phyloP scores from a whole-genome alignment of 2,888 invertebrate genomes.

The Halictus ligatus region DNA sequence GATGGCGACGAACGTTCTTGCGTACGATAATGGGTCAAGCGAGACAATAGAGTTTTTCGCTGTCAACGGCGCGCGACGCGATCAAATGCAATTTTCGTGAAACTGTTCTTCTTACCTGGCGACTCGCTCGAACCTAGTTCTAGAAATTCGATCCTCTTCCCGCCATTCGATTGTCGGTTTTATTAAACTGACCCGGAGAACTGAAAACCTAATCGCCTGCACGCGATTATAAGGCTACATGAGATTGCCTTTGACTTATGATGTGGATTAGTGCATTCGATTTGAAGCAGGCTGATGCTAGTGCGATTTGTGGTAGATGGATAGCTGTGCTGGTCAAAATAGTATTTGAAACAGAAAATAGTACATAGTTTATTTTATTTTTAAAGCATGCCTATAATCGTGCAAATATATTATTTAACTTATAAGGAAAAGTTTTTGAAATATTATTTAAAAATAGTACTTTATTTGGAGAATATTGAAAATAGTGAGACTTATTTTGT shows the following conservation, averaged over 20 bases:
- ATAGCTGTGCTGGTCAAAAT: background rate
- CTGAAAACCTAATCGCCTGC: background rate
- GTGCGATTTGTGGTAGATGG: background rate
- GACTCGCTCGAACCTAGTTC: background rate
- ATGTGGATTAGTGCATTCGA: background rate
- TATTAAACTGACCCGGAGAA: background rate
- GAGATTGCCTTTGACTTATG: background rate
- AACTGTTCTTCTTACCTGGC: background rate
- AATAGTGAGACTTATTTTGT: no score
- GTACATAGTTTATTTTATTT: no score
- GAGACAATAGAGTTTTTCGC: background rate
- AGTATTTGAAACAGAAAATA: no score
- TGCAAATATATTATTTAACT: no score
- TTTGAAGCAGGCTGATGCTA: background rate
- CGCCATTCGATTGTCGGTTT: background rate
- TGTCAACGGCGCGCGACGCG: background rate
- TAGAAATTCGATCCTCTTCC: background rate
- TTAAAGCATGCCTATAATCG: no score
- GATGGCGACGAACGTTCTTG: conserved; percentile 6
- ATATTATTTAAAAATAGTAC: no score
- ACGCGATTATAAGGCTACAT: background rate
- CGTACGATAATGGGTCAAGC: background rate
- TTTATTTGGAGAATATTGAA: no score
- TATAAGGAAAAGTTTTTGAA: no score
- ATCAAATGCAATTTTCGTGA: background rate